These are phyloP conservation scores for Lophotriccus pileatus DNA, from an alignment of 2,797 vertebrate genomes.

Conservation along the genomic window DNA sequence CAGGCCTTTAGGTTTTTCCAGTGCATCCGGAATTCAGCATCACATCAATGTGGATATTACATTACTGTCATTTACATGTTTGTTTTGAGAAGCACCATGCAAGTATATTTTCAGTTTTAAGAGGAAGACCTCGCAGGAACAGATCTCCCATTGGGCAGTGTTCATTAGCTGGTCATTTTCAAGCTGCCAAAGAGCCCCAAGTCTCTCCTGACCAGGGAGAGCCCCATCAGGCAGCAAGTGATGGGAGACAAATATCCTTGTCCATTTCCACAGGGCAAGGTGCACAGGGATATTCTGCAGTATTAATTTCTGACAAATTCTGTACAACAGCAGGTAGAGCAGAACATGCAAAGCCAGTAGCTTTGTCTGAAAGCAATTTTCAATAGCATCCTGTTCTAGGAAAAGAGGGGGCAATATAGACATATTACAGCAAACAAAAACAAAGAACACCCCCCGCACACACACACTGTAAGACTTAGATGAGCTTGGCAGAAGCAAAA, in stretches of 20 bases:
- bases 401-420: neutral
- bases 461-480: neutral
- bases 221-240: neutral
- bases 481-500: neutral
- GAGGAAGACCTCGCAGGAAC: neutral
- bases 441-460: too few species aligned
- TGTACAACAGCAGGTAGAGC: neutral
- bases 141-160: rapidly evolving
- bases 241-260: neutral
- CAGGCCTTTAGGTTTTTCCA: neutral
- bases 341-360: neutral
- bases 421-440: neutral
- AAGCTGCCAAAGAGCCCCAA: neutral
- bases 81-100: neutral
- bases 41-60: neutral
- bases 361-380: neutral
- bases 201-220: neutral
- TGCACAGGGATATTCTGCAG: neutral
- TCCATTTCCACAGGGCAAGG: neutral
- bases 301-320: neutral
- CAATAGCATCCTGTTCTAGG: neutral
- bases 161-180: neutral
- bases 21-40: neutral
- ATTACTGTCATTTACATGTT: neutral
- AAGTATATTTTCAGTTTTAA: neutral